These are phyloP conservation scores for Copsychus sechellarum DNA, from an alignment of 2,113 vertebrate genomes.

Conservation along the genomic window DNA sequence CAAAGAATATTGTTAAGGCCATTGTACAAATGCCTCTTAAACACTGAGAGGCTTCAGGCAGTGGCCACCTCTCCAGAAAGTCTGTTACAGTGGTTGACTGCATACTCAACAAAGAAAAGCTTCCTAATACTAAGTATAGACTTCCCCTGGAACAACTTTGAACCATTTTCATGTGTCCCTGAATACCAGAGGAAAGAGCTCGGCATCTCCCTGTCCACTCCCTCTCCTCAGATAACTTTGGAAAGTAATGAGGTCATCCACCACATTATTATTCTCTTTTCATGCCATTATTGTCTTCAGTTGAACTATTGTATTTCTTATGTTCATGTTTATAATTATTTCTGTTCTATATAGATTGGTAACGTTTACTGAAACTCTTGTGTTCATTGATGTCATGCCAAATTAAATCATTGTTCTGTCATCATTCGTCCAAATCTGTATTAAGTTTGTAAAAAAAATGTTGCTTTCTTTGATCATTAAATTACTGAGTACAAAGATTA, in stretches of 20 bases:
- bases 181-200: neutral
- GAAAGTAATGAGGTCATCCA: neutral
- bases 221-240: neutral
- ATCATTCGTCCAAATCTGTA: constrained; percentile 1
- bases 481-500: neutral
- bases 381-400: constrained; percentile 24
- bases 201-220: neutral
- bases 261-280: neutral
- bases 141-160: neutral
- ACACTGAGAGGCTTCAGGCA: neutral
- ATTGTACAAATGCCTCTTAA: neutral
- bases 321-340: neutral
- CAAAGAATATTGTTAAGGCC: neutral
- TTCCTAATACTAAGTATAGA: neutral
- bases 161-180: neutral
- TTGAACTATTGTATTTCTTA: neutral
- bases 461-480: constrained; percentile 34
- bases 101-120: neutral
- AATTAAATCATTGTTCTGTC: constrained; percentile 43
- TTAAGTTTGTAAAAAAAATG: neutral
- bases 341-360: neutral
- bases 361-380: neutral
- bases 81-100: neutral
- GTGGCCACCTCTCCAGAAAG: neutral
- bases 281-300: neutral